Evolutionary conservation across 2,797 vertebrate genomes (phyloP), one percentile per base, ranked within the genome.

Genomic region (Melanotaenia maccullochi): DNA sequence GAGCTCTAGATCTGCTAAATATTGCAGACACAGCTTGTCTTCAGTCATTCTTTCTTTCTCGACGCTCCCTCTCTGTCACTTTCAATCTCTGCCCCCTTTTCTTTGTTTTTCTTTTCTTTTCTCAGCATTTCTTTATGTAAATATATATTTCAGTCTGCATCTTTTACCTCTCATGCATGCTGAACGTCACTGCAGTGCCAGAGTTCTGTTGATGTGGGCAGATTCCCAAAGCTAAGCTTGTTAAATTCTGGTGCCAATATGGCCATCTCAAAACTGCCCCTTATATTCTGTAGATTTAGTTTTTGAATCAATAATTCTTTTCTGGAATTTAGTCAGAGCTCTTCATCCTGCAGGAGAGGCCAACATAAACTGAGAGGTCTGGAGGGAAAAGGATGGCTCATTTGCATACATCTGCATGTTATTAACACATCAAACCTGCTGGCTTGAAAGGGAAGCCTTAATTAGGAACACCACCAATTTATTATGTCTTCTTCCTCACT

Each of bases 371-470:
- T 64, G 66, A 25, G 65, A 84, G 73, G 81, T 87, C 75, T 71
- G 81, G 71, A 79, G 60, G 56, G 65, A 82, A 88, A 85, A 85
- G 56, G 42, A 62, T 54, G 24, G 40, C 70, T 91, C 56, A 90
- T 94, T 93, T 91, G 83, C 90, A 93, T 90, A 24, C 0, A 94
- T 94, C 91, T 93, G 83, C 93, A 93, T 94, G 61, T 13, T 47
- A 93, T 93, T 94, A 93, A 84, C 91, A 94, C 90, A 92, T 94
- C 92, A 94, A 93, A 93, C 86, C 86, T 87, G 77, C 85, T 79
- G 78, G 92, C 88, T 91, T 93, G 84, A 93, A 93, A 93, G 86
- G 70, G 73, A 82, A 44, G 84, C 81, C 85, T 90, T 93, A 89
- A 93, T 93, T 89, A 90, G 88, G 84, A 92, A 85, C 80, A 88